phyloP scores from a whole-genome alignment of 1,140 invertebrate genomes.

The Drosophila nannoptera region DNA sequence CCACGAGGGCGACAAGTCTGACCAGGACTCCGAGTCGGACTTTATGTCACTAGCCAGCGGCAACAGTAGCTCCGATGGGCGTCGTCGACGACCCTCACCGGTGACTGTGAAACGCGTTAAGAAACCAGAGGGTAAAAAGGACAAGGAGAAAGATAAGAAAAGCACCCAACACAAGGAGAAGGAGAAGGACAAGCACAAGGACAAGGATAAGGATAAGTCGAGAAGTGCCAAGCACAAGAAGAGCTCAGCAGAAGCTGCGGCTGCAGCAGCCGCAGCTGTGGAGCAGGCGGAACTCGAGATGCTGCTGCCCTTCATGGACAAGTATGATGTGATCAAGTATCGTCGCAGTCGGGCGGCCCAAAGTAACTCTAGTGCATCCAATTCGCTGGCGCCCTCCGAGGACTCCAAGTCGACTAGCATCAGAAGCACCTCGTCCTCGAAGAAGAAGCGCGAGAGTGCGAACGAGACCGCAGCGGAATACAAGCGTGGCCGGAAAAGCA shows the following conservation, averaged over 20 bases:
- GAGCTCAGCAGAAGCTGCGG: slow-evolving; percentile 51
- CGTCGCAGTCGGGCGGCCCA: slow-evolving; percentile 80
- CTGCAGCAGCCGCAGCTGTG: slow-evolving; percentile 58
- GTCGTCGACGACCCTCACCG: slow-evolving; percentile 28
- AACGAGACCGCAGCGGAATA: slow-evolving; percentile 38
- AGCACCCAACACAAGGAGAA: slow-evolving; percentile 25
- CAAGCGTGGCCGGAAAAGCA: slow-evolving; percentile 57
- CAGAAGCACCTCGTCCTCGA: slow-evolving; percentile 35
- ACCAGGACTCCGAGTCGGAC: slow-evolving; percentile 62
- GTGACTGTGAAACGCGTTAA: slow-evolving; percentile 30
- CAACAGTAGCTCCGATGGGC: slow-evolving; percentile 40
- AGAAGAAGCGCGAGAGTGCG: slow-evolving; percentile 52
- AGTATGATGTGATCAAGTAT: slow-evolving; percentile 84
- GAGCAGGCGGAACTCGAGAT: slow-evolving; percentile 70
- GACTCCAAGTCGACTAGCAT: slow-evolving; percentile 52
- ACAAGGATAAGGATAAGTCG: slow-evolving; percentile 47
- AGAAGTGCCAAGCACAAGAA: slow-evolving; percentile 58
- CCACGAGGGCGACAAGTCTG: slow-evolving; percentile 41
- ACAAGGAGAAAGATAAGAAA: slow-evolving; percentile 40
- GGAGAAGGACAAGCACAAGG: slow-evolving; percentile 43
- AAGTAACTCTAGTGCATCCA: slow-evolving; percentile 44
- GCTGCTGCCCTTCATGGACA: slow-evolving; percentile 79
- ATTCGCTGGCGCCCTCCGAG: slow-evolving; percentile 52
- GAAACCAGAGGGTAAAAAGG: slow-evolving; percentile 33
- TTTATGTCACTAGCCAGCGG: slow-evolving; percentile 61